Conservation (phyloP, 53 echinoderm and acorn worm genomes). For the Stichopus horrens region DNA sequence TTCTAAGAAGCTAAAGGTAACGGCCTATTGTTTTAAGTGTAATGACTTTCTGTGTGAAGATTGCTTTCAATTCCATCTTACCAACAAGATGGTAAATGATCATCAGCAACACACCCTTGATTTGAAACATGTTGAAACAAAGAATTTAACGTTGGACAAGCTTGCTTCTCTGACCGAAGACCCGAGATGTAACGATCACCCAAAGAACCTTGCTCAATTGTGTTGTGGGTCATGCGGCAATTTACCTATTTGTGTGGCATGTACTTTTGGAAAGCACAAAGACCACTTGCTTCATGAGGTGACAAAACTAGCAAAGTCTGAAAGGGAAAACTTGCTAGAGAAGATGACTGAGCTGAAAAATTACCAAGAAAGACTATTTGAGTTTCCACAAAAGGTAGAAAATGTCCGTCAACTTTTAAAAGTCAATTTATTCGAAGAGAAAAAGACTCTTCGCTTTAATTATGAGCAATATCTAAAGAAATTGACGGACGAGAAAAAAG, state of each 20-base stretch:
- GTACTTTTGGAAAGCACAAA: conserved; percentile 1
- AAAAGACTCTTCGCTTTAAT: neutral
- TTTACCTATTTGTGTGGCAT: neutral
- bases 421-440: conserved; percentile 1
- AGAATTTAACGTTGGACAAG: neutral
- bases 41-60: conserved; percentile 1
- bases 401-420: conserved; percentile 4
- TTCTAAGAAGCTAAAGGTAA: neutral
- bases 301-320: neutral
- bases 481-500: neutral
- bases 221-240: neutral
- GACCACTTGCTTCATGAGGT: neutral
- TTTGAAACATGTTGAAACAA: neutral
- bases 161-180: conserved; percentile 5
- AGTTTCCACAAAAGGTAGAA: neutral
- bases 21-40: neutral
- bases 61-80: conserved; percentile 10
- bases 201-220: neutral
- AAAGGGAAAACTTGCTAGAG: neutral
- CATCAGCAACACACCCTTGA: conserved; percentile 6
- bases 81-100: neutral
- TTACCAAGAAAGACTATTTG: neutral
- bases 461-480: neutral
- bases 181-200: neutral
- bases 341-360: neutral